Evolutionary conservation across 2,888 invertebrate genomes (phyloP).

Genomic region (Leptinotarsa peninsularis): DNA sequence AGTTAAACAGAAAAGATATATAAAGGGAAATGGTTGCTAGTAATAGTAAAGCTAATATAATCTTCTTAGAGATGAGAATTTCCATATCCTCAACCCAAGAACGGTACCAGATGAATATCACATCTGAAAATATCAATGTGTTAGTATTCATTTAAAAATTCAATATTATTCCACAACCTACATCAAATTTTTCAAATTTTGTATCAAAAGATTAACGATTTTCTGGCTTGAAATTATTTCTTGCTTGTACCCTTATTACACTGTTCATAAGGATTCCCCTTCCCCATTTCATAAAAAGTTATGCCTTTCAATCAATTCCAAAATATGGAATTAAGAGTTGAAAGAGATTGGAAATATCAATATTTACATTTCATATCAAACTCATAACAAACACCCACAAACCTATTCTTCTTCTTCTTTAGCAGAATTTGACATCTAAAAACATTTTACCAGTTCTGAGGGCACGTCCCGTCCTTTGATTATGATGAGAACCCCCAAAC

Average conservation of each 20-base stretch:
- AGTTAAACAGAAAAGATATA: conserved; percentile 72
- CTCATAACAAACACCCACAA: neutral
- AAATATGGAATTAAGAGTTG: too few species aligned
- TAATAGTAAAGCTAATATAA: conserved; percentile 59
- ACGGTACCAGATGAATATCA: conserved; percentile 38
- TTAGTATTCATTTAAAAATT: neutral
- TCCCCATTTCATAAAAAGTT: neutral
- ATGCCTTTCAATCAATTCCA: too few species aligned
- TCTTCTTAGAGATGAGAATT: conserved; percentile 61
- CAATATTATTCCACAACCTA: neutral
- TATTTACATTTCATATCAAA: neutral
- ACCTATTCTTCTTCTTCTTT: neutral
- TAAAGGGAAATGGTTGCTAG: conserved; percentile 69
- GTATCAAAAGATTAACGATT: too few species aligned
- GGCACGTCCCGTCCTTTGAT: too few species aligned
- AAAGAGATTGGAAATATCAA: neutral
- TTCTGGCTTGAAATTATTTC: too few species aligned
- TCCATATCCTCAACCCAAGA: conserved; percentile 55
- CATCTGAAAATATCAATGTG: conserved; percentile 34
- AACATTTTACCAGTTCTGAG: too few species aligned
- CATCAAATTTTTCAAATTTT: neutral
- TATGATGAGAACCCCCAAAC: too few species aligned
- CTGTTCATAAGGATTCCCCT: neutral
- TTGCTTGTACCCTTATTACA: too few species aligned
- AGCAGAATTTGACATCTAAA: too few species aligned